Base-by-base conservation (phyloP, 2,113 vertebrate species). In the Argyrosomus japonicus region DNA sequence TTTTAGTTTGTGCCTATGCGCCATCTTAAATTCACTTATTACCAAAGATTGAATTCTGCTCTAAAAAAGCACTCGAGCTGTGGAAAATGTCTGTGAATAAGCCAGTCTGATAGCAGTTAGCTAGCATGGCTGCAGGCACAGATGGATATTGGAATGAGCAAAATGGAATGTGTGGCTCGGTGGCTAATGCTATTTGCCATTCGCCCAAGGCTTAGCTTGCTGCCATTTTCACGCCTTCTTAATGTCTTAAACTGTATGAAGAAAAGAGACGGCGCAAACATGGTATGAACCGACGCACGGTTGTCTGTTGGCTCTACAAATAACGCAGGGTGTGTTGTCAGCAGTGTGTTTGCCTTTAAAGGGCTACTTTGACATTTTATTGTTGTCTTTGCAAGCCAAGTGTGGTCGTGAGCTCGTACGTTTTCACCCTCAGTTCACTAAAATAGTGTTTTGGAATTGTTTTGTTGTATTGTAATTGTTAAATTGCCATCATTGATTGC, bases 221-320 rank as follows among this genome's bases (percentile, higher is more conserved):
- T 93, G 91, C 90, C 90, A 91, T 94, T 94, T 93, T 92, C 91
- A 94, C 82, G 88, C 89, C 89, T 91, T 85, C 90, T 94, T 94
- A 94, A 94, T 90, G 86, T 88, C 77, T 93, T 88, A 92, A 93
- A 91, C 61, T 87, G 88, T 87, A 78, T 87, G 88, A 83, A 91
- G 69, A 86, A 40, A 87, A 74, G 81, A 83, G 79, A 89, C 47
- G 86, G 75, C 82, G 70, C 85, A 81, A 91, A 92, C 87, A 86
- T 64, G 79, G 9, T 45, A 63, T 6, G 88, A 87, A 74, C 67
- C 81, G 53, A 23, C 43, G 68, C 83, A 71, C 51, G 53, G 60
- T 57, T 56, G 54, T 72, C 68, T 67, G 63, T 23, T 56, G 70
- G 36, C 45, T 70, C 50, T 60, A 56, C 36, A 81, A 73, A 70